Base-by-base conservation (phyloP, 2,888 invertebrate genomes). In the Pheosia tremula region DNA sequence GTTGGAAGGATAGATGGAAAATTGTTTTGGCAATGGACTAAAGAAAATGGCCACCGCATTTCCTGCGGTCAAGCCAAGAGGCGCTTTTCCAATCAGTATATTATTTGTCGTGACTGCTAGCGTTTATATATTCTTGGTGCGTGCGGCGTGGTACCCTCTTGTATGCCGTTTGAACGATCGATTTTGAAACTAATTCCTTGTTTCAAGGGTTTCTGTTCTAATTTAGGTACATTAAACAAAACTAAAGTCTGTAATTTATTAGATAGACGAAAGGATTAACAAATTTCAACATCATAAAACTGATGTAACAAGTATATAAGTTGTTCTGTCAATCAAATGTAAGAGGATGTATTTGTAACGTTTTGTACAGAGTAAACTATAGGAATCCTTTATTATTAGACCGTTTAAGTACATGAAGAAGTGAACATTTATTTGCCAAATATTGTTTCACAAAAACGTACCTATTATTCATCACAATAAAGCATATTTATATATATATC, bases 1-100 rank as follows among this genome's bases (percentile, higher is more conserved):
- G 76, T 69, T 71, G 74, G 74, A 72, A 75, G 73, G 70, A 71
- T 70, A 75, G 74, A 74, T 76, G 76, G 75, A 75, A 87, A 84
- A 89, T 90, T 88, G 88, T 90, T 88, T 90, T 90, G 90, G 89
- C 89, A 83, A 81, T 88, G 89, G 90, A 90, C 91, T 93, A 85
- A 91, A 90, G 93, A 91, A 94, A 93, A 92, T 93, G 91, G 83
- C 82, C 74, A 77, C 80, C 81, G 79, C 80, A 81, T 81, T 83
- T 83, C 82, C 82, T 81, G 82, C 73, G 82, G 83, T 83, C 81
- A 82, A 75, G 82, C 81, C 82, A 81, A 78, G 77, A 81, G 79
- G 79, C 79, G 81, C 81, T 86, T 82, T 88, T 86, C 88, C 87
- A 83, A 88, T 87, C 84, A 79, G 78, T 81, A 80, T 79, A 80